Percentiles rank a stretch among this genome's conserved stretches.
Evolutionary conservation across 2,113 vertebrate species (phyloP).

Genomic region (Halcyon senegalensis): DNA sequence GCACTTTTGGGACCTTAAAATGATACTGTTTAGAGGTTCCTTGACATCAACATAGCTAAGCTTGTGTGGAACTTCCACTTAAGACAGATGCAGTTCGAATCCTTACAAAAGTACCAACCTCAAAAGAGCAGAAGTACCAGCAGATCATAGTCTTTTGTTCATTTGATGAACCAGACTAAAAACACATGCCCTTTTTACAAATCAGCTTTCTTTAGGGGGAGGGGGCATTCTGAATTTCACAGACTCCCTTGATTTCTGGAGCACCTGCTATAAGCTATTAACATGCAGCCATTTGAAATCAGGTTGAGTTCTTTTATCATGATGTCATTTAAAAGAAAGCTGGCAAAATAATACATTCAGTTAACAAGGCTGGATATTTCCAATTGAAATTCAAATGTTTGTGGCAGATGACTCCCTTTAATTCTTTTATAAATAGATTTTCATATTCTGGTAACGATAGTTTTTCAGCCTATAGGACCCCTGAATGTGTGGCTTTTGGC

Average conservation of each 20-base stretch:
- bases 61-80: conserved; percentile 7
- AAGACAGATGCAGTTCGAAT: conserved; percentile 5
- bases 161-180: conserved; percentile 30
- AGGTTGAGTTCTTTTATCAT: conserved; percentile 41
- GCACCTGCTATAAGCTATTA: conserved; percentile 49
- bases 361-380: neutral
- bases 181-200: conserved; percentile 12
- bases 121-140: conserved; percentile 45
- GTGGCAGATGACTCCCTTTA: neutral
- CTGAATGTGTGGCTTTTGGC: neutral
- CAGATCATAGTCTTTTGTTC: conserved; percentile 54
- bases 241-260: neutral
- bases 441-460: neutral
- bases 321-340: conserved; percentile 22
- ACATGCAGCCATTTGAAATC: conserved; percentile 14
- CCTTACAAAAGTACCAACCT: conserved; percentile 6
- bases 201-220: neutral
- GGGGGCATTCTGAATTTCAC: neutral
- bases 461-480: neutral
- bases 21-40: neutral
- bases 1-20: neutral
- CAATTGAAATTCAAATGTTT: conserved; percentile 34
- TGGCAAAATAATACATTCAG: conserved; percentile 10
- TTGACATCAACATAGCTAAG: neutral
- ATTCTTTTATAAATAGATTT: conserved; percentile 26